Conservation (phyloP, 1,140 invertebrate species). For the Drosophila virilis region DNA sequence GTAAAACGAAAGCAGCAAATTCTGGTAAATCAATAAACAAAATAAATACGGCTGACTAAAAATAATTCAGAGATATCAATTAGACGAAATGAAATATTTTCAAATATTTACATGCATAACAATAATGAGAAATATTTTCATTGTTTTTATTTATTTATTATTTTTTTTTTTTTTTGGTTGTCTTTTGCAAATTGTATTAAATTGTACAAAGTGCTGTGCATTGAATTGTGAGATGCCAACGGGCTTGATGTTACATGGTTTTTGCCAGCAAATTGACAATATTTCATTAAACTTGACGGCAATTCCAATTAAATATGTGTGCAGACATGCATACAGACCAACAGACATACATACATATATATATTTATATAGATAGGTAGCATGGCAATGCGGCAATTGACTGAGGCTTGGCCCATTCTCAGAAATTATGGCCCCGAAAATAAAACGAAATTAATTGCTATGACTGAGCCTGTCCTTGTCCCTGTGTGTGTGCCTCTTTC, state of each 20-base stretch:
- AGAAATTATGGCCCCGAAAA: conserved; percentile 44
- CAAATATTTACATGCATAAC: no score
- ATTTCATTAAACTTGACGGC: conserved; percentile 35
- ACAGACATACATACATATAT: no score
- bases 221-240: neutral
- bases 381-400: conserved; percentile 8
- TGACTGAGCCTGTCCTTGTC: conserved; percentile 7
- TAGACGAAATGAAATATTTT: no score
- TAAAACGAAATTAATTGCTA: conserved; percentile 59
- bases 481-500: neutral
- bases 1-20: no score
- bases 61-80: no score
- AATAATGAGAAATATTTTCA: neutral
- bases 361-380: neutral
- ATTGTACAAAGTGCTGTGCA: neutral
- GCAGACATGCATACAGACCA: neutral
- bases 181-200: neutral
- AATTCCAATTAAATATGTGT: conserved; percentile 34
- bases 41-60: no score
- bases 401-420: conserved; percentile 3
- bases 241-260: neutral
- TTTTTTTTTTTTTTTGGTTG: no score
- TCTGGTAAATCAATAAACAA: no score
- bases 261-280: conserved; percentile 26
- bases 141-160: no score